Percentiles rank a stretch among this genome's conserved stretches.
phyloP scores from a whole-genome alignment of 1,140 invertebrate species.

The Proales similis region DNA sequence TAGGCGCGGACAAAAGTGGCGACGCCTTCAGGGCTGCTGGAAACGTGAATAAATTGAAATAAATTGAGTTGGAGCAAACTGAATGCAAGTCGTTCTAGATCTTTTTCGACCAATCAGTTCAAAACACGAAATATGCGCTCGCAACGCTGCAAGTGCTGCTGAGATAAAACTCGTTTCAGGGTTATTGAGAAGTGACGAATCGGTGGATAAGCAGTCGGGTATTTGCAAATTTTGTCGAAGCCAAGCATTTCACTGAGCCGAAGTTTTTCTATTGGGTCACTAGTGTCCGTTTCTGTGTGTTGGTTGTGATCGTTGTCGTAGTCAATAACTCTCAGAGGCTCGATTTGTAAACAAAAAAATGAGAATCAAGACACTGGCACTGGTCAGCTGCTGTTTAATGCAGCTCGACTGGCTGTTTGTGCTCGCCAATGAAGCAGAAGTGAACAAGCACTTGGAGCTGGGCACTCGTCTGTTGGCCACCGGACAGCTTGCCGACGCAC shows the following conservation, averaged over 20 bases:
- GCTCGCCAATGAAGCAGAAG: conserved; percentile 59
- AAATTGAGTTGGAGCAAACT: too few relatives aligned
- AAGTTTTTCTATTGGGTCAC: conserved; percentile 14
- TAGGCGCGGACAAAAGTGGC: too few relatives aligned
- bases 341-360: conserved; percentile 26
- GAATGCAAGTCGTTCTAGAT: too few relatives aligned
- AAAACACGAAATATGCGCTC: conserved; percentile 31
- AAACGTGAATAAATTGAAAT: too few relatives aligned
- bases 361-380: background rate
- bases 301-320: too few relatives aligned
- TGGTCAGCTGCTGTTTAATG: background rate
- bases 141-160: background rate
- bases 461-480: conserved; percentile 79
- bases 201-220: too few relatives aligned
- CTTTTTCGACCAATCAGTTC: conserved; percentile 34
- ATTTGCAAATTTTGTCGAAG: conserved; percentile 3
- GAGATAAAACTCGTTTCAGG: background rate
- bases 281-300: too few relatives aligned
- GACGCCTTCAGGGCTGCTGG: too few relatives aligned
- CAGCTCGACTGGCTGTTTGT: conserved; percentile 13
- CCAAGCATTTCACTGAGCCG: background rate
- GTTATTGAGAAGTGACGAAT: too few relatives aligned
- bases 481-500: conserved; percentile 87
- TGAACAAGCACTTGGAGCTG: conserved; percentile 83
- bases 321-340: too few relatives aligned